Evolutionary conservation across 1,140 invertebrate species (phyloP), one percentile per base, ranked within the genome.

Genomic region (Gonatopus flavifemur): DNA sequence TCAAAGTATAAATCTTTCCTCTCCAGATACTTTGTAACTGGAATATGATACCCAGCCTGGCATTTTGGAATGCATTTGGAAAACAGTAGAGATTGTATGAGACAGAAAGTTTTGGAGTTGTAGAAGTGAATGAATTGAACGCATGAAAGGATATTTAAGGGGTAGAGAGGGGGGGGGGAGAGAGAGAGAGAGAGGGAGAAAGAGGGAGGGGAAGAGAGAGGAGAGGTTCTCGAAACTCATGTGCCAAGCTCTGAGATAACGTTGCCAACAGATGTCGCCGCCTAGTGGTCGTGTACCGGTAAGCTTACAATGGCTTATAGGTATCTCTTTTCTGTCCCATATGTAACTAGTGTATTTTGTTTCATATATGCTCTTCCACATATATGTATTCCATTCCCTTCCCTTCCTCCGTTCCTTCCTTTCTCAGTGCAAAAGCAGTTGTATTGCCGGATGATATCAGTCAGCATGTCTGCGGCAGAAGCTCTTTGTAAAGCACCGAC

Each of bases 201-300:
- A 41, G 20, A 36, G 28, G 12, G 55, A 21, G 20, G 49, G 38
- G 41, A 46, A 36, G 30, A 41, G 20, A 36, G 28, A 30, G 20
- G 37, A 36, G 24, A 39, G 30, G 30, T 47, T 43, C 54, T 44
- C 45, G n/a, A n/a, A n/a, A n/a, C n/a, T n/a, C n/a, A n/a, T n/a
- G n/a, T n/a, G 43, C 41, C 50, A 54, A 42, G 44, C 38, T 32
- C 53, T 37, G 57, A 70, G 68, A 73, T 72, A 70, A 73, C 68
- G 64, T 67, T 69, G 37, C 59, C 54, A 72, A 55, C 72, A 73
- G 68, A 74, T 74, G 69, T 70, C 69, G 66, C 55, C 52, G 55
- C 40, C 50, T 58, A 60, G 42, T 35, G 55, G 43, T 43, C 62
- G 44, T 51, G 35, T 48, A 44, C 22, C 44, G 56, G 40, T 37